A percentile compares a stretch with the other conserved stretches of the same genome.
Conservation (phyloP, 2,797 vertebrate species). For the Catostomus latipinnis region DNA sequence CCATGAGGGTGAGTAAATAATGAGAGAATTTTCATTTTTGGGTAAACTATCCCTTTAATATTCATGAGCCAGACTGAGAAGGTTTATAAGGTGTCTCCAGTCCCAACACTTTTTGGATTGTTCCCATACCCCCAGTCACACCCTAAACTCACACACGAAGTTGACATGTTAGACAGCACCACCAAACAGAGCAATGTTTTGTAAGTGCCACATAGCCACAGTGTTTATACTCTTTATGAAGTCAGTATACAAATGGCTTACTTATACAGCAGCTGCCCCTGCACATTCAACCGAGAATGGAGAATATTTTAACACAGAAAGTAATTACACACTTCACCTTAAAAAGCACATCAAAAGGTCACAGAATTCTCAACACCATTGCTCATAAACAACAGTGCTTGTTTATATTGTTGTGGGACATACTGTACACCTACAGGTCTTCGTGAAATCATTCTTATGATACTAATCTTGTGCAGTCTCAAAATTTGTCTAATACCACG, state of each 20-base stretch:
- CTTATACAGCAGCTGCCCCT: no score
- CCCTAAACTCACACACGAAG: background rate
- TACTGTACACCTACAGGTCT: background rate
- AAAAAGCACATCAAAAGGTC: slow-evolving; percentile 1
- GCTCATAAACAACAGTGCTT: background rate
- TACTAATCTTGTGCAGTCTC: background rate
- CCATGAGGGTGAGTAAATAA: no score
- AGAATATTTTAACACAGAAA: background rate
- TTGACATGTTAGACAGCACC: background rate
- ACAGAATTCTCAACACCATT: background rate
- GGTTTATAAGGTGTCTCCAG: no score
- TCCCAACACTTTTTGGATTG: no score
- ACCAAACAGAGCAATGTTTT: slow-evolving; percentile 4
- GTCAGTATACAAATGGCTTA: background rate
- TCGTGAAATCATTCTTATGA: background rate
- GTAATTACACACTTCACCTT: background rate
- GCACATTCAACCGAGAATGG: background rate
- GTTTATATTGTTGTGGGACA: slow-evolving; percentile 11
- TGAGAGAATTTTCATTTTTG: no score
- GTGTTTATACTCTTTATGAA: background rate
- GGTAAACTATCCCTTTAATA: no score
- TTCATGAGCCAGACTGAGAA: no score
- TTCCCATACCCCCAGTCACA: no score
- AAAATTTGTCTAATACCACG: background rate
- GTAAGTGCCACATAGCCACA: background rate